These are phyloP conservation scores for Triplophysa siluroides DNA, from an alignment of 2,113 vertebrate species.

Conservation along the genomic window DNA sequence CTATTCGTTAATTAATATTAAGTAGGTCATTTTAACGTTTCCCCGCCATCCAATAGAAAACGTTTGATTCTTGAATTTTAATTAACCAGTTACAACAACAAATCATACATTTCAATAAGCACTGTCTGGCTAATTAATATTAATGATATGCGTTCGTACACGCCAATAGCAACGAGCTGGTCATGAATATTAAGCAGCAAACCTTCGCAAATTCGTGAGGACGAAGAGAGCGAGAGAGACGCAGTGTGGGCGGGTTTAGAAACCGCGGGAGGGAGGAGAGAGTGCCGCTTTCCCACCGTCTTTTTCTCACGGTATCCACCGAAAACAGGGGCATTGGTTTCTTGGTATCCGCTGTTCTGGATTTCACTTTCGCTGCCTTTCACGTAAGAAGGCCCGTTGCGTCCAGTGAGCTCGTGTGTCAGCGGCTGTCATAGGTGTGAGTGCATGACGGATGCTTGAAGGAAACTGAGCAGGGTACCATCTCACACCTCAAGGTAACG, in stretches of 20 bases:
- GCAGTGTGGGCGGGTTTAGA: slow-evolving; percentile 81
- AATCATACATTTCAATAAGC: background rate
- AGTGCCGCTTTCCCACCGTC: slow-evolving; percentile 64
- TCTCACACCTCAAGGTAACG: slow-evolving; percentile 72
- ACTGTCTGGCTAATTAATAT: background rate
- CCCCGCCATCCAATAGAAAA: background rate
- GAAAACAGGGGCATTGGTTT: slow-evolving; percentile 66
- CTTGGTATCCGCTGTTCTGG: background rate
- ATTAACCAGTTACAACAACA: background rate
- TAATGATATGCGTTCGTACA: background rate
- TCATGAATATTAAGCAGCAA: background rate
- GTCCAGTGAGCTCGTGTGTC: slow-evolving; percentile 18
- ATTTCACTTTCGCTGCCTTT: slow-evolving; percentile 22
- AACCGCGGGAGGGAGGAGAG: slow-evolving; percentile 71
- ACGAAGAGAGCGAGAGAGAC: slow-evolving; percentile 71
- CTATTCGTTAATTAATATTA: slow-evolving; percentile 11
- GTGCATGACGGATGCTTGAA: slow-evolving; percentile 74
- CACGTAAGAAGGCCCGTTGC: slow-evolving; percentile 21
- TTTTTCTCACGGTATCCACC: slow-evolving; percentile 47
- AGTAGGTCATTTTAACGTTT: background rate
- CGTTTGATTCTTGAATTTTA: background rate
- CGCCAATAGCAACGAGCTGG: background rate
- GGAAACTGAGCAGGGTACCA: slow-evolving; percentile 58
- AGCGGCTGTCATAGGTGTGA: slow-evolving; percentile 67
- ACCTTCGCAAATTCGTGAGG: background rate